A percentile compares a stretch with the other conserved stretches of the same genome.
These are phyloP conservation scores for Acrobasis suavella DNA, from an alignment of 2,888 invertebrate species.

Conservation along the genomic window DNA sequence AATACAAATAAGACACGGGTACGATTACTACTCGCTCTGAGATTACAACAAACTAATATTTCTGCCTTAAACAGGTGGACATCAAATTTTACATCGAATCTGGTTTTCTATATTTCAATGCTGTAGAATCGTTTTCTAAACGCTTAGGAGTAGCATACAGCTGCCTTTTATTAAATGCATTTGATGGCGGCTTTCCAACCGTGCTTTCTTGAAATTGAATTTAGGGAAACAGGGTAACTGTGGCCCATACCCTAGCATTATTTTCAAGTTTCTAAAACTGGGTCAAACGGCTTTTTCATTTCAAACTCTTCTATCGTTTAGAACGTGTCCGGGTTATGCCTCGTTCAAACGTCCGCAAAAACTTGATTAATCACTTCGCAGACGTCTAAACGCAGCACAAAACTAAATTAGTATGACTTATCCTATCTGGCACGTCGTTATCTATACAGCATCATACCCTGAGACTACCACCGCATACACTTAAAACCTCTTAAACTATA, in stretches of 20 bases:
- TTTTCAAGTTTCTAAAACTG: too few relatives aligned
- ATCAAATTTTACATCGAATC: not conserved
- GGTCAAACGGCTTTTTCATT: too few relatives aligned
- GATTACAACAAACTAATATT: slow-evolving; percentile 49
- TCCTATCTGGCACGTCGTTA: slow-evolving; percentile 66
- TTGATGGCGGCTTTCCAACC: not conserved
- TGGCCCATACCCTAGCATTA: too few relatives aligned
- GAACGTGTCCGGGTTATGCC: not conserved
- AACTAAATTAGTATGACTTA: slow-evolving; percentile 36
- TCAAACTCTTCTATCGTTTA: not conserved
- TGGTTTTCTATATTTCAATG: not conserved
- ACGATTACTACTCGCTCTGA: slow-evolving; percentile 50
- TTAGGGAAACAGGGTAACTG: too few relatives aligned
- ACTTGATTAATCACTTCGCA: not conserved
- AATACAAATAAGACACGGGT: slow-evolving; percentile 69
- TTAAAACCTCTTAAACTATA: slow-evolving; percentile 47
- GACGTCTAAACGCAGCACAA: not conserved
- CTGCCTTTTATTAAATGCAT: not conserved
- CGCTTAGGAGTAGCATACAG: not conserved
- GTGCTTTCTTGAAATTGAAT: too few relatives aligned
- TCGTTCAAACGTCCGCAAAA: not conserved
- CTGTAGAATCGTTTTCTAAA: not conserved
- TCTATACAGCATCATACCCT: slow-evolving; percentile 56
- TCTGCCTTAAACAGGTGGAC: not conserved
- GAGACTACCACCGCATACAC: slow-evolving; percentile 49